Conservation (phyloP, 2,888 invertebrate species). For the Drosophila sordidapex region DNA sequence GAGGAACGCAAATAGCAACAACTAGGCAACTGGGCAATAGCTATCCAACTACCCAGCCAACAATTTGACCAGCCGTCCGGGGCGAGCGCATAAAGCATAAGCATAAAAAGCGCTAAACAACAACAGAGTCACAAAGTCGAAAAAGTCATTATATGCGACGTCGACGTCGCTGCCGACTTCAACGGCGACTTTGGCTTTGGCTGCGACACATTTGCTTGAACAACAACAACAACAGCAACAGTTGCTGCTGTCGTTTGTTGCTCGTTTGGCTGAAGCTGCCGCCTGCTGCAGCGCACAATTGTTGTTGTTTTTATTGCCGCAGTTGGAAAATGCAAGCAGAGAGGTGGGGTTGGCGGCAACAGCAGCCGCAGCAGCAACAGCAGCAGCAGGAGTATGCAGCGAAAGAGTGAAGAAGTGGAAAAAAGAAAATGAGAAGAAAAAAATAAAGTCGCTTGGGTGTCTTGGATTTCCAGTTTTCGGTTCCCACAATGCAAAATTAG, state of each 20-base stretch:
- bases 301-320: slow-evolving; percentile 64
- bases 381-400: slow-evolving; percentile 32
- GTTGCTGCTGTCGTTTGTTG: slow-evolving; percentile 54
- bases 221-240: slow-evolving; percentile 56
- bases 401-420: slow-evolving; percentile 2
- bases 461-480: slow-evolving; percentile 84
- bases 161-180: slow-evolving; percentile 19
- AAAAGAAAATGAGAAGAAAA: slow-evolving; percentile 23
- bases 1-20: slow-evolving; percentile 53
- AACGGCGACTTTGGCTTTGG: slow-evolving; percentile 74
- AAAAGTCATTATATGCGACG: slow-evolving; percentile 77
- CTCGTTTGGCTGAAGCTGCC: slow-evolving; percentile 59
- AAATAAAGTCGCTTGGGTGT: slow-evolving; percentile 67
- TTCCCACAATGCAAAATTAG: slow-evolving; percentile 84
- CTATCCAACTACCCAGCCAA: slow-evolving; percentile 39
- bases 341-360: not conserved
- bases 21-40: slow-evolving; percentile 22
- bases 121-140: slow-evolving; percentile 60
- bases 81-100: slow-evolving; percentile 82
- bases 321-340: slow-evolving; percentile 72
- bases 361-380: not conserved
- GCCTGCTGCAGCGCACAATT: slow-evolving; percentile 22
- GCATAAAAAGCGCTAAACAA: slow-evolving; percentile 71
- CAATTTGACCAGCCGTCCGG: slow-evolving; percentile 68
- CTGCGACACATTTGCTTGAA: slow-evolving; percentile 81